phyloP scores from a whole-genome alignment of 2,113 vertebrate species.

The Perca schrenkii region DNA sequence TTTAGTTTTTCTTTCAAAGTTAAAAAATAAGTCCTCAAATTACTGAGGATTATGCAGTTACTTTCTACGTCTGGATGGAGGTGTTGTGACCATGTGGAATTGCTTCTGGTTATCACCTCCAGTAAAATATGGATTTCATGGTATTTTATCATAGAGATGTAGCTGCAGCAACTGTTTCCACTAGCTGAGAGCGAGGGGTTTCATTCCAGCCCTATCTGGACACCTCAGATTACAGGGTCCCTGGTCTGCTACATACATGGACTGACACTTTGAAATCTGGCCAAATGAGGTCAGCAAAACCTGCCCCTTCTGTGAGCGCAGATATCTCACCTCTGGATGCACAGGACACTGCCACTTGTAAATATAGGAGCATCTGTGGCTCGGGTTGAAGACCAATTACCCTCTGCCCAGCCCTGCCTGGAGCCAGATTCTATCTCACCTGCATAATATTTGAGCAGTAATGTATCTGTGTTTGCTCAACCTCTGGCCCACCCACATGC shows the following conservation, averaged over 20 bases:
- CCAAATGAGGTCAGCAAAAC: constrained; percentile 31
- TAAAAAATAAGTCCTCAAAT: no score
- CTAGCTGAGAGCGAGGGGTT: background rate
- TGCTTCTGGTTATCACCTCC: constrained; percentile 29
- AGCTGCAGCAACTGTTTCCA: background rate
- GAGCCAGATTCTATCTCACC: constrained; percentile 26
- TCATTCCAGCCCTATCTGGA: constrained; percentile 20
- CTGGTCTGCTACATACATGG: constrained; percentile 20
- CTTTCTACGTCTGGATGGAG: background rate
- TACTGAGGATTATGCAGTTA: background rate
- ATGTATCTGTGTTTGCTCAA: constrained; percentile 58
- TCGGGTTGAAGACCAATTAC: constrained; percentile 55
- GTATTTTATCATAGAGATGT: constrained; percentile 36
- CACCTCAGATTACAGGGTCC: constrained; percentile 18
- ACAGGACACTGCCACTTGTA: constrained; percentile 6
- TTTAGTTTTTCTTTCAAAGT: no score
- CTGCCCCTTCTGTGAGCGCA: background rate
- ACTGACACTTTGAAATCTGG: constrained; percentile 38
- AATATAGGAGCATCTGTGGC: constrained; percentile 23
- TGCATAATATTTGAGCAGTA: constrained; percentile 66
- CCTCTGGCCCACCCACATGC: constrained; percentile 43
- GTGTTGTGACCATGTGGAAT: constrained; percentile 12
- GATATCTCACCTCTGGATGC: constrained; percentile 30
- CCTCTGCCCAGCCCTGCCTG: constrained; percentile 31
- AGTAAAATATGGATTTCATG: constrained; percentile 34